Conservation (phyloP, 2,797 vertebrate species). For the Erethizon dorsatum region DNA sequence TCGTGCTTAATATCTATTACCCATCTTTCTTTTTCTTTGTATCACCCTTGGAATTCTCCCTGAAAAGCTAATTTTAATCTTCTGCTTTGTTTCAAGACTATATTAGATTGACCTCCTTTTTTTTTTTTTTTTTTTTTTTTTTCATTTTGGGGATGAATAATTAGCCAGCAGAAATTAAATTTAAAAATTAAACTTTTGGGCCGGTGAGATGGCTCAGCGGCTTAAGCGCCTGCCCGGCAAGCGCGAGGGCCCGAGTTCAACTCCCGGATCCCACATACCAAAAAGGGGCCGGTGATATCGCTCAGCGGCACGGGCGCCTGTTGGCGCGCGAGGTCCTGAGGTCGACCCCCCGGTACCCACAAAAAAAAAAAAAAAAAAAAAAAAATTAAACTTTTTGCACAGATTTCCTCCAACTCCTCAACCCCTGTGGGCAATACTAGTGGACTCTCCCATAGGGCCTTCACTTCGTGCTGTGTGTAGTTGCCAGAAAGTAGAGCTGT, state of each 20-base stretch:
- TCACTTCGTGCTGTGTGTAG: neutral
- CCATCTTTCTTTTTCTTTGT: conserved; percentile 68
- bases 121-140: conserved; percentile 38
- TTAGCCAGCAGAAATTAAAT: conserved; percentile 62
- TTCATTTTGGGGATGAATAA: conserved; percentile 70
- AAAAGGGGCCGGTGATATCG: no score
- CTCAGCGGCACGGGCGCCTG: no score
- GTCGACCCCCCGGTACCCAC: no score
- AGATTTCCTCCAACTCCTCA: conserved; percentile 71
- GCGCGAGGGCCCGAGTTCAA: no score
- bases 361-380: no score
- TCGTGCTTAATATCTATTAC: conserved; percentile 70
- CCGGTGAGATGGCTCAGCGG: no score
- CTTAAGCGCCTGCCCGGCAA: no score
- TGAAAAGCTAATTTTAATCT: conserved; percentile 70
- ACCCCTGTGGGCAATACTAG: neutral
- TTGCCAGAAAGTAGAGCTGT: conserved; percentile 4
- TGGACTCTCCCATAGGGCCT: neutral
- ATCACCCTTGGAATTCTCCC: neutral
- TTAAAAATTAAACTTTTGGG: conserved; percentile 76
- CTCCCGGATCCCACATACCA: no score
- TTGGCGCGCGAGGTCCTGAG: no score
- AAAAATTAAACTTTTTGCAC: conserved; percentile 69
- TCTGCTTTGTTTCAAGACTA: conserved; percentile 65
- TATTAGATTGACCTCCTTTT: conserved; percentile 57